These are phyloP conservation scores for Drosophila burlai DNA, from an alignment of 1,140 invertebrate species.

Conservation along the genomic window DNA sequence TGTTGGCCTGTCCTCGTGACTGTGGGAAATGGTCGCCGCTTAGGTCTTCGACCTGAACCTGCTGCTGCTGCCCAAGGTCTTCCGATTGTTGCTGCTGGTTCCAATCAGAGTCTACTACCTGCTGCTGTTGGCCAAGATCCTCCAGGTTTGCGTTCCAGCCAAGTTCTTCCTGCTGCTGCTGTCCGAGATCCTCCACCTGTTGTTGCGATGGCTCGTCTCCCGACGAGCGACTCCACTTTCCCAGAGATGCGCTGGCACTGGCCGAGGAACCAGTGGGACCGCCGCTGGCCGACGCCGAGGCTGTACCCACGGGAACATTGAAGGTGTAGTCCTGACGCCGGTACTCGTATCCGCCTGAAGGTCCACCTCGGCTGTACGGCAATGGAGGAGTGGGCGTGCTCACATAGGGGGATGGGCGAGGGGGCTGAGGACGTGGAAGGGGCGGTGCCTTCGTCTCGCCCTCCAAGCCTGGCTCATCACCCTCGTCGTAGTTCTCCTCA, in stretches of 20 bases:
- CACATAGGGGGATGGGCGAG: conserved; percentile 13
- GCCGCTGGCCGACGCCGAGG: conserved; percentile 52
- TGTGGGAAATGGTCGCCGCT: conserved; percentile 18
- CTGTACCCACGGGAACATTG: conserved; percentile 54
- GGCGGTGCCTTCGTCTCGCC: conserved; percentile 49
- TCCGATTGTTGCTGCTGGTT: conserved; percentile 17
- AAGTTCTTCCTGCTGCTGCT: conserved; percentile 51
- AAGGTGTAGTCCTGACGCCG: conserved; percentile 68
- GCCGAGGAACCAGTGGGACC: conserved; percentile 53
- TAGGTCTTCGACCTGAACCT: conserved; percentile 54
- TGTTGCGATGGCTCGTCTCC: conserved; percentile 48
- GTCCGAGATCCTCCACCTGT: conserved; percentile 27
- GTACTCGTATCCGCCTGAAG: conserved; percentile 56
- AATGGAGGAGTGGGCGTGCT: conserved; percentile 51
- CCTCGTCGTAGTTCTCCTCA: conserved; percentile 63
- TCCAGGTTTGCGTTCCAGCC: conserved; percentile 28
- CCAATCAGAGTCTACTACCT: conserved; percentile 28
- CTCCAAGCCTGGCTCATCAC: conserved; percentile 72
- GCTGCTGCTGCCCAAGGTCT: conserved; percentile 50
- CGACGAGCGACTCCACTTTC: conserved; percentile 60
- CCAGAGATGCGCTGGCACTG: conserved; percentile 48
- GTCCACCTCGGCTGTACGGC: conserved; percentile 29
- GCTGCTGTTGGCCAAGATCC: conserved; percentile 49
- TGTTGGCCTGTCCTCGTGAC: neutral
- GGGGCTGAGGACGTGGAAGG: neutral